Conservation (phyloP, 2,113 vertebrate genomes). For the Taxidea taxus region DNA sequence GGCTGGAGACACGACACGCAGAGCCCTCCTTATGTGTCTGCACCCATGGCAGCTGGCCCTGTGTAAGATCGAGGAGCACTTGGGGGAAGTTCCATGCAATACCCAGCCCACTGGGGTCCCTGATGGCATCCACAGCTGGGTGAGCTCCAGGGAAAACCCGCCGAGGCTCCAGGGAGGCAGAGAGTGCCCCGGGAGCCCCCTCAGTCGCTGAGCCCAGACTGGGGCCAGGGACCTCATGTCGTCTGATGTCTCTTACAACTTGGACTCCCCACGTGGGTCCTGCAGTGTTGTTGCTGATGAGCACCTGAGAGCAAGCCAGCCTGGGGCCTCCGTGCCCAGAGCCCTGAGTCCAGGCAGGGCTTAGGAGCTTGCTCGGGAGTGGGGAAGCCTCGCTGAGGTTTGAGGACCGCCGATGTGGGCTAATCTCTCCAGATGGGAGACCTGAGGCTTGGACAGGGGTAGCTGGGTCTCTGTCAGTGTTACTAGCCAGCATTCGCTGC, state of each 20-base stretch:
- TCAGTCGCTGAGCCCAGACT: background rate
- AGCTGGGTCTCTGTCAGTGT: background rate
- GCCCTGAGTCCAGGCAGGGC: background rate
- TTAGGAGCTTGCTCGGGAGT: too few species aligned
- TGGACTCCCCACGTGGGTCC: background rate
- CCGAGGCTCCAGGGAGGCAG: background rate
- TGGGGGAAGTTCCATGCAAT: background rate
- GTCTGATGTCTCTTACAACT: background rate
- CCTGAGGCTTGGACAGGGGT: background rate
- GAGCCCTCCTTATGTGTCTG: rapidly evolving
- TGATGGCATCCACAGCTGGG: background rate
- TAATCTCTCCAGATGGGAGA: background rate
- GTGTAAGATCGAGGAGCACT: background rate
- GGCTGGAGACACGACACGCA: rapidly evolving
- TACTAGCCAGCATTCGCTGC: background rate
- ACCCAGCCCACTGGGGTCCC: background rate
- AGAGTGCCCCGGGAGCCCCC: background rate
- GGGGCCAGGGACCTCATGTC: background rate
- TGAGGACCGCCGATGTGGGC: background rate
- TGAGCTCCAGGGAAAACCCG: background rate
- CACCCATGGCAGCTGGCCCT: background rate
- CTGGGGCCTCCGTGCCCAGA: background rate
- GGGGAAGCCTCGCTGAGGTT: background rate
- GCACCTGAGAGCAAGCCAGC: background rate
- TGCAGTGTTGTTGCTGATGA: background rate